Base-by-base conservation (phyloP, 2,888 invertebrate species). In the Pseudococcus longispinus region DNA sequence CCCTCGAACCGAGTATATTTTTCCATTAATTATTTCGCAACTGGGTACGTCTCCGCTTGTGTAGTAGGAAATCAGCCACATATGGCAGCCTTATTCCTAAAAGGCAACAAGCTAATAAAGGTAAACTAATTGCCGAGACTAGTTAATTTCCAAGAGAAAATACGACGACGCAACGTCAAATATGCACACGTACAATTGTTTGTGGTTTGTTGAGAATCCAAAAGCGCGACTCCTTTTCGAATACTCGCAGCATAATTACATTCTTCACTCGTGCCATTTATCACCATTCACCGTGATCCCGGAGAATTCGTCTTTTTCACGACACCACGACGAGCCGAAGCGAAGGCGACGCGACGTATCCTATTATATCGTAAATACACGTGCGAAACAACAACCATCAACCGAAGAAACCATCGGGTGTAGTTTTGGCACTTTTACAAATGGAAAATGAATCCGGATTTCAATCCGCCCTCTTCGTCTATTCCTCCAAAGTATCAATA, bases 61-160 rank as follows among this genome's bases (percentile, higher is more conserved):
- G 18, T 70, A 1, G 29, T 70, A 70, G 70, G 29, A 26, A 70
- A 26, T 70, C 26, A 29, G 29, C 29, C 29, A 70, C 26, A 29
- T 29, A 15, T 70, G 70, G 29, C 18, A 29, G 70, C 29, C 26
- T 70, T 70, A 26, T 70, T 70, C 26, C 29, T 26, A 80, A 80
- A 37, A 80, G 77, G 77, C 77, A 80, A 80, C 77, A 42, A 42
- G 77, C 77, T 80, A 80, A 80, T 80, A 80, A 80, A 80, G 77
- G 77, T 80, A 80, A 70, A 80, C 77, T 80, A 80, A 80, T 80
- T 80, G 77, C 77, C 77, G 77, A 80, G 77, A 37, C 77, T 80
- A 42, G 77, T 37, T 80, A 80, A 80, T 80, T 60, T 60, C 4
- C 20, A 60, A 42, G 37, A 42, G 42, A 80, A 70, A 70, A 70